A percentile compares a stretch with the other conserved stretches of the same genome.
These are phyloP conservation scores for Dysidea cf. avara DNA, from an alignment of 37 sponge, comb jelly and placozoan genomes.

Conservation along the genomic window DNA sequence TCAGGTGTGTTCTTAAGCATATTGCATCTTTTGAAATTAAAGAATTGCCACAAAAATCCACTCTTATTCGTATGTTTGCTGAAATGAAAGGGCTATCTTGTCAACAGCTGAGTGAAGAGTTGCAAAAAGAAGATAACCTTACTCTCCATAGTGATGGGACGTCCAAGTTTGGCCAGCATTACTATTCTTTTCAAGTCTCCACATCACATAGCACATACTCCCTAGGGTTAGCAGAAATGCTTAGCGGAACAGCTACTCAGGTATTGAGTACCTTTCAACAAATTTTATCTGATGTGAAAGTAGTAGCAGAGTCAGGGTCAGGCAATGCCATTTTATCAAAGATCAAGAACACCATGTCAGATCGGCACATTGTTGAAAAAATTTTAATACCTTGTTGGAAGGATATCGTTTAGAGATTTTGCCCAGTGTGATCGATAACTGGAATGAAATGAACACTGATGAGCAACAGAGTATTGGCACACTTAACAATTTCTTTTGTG, in stretches of 20 bases:
- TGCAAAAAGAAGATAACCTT: neutral
- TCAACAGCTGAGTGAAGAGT: neutral
- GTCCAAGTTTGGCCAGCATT: conserved; percentile 16
- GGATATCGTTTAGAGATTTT: neutral
- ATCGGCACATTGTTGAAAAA: no score
- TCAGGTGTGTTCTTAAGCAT: neutral
- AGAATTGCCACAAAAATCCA: neutral
- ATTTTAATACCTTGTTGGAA: neutral
- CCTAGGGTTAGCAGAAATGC: conserved; percentile 6
- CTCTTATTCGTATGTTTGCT: neutral
- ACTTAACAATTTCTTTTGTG: conserved; percentile 37
- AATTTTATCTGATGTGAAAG: neutral
- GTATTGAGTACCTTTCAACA: neutral
- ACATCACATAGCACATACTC: neutral
- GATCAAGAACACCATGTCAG: conserved; percentile 21
- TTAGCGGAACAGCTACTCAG: conserved; percentile 3
- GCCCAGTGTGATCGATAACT: neutral
- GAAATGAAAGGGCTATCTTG: neutral
- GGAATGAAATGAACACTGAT: neutral
- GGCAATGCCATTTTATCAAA: neutral
- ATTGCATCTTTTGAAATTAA: neutral
- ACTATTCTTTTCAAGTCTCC: neutral
- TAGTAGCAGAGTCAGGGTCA: neutral
- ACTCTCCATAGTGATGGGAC: conserved; percentile 18
- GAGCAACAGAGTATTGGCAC: no score